Conservation (phyloP, 2,113 vertebrate genomes). For the Progne subis region DNA sequence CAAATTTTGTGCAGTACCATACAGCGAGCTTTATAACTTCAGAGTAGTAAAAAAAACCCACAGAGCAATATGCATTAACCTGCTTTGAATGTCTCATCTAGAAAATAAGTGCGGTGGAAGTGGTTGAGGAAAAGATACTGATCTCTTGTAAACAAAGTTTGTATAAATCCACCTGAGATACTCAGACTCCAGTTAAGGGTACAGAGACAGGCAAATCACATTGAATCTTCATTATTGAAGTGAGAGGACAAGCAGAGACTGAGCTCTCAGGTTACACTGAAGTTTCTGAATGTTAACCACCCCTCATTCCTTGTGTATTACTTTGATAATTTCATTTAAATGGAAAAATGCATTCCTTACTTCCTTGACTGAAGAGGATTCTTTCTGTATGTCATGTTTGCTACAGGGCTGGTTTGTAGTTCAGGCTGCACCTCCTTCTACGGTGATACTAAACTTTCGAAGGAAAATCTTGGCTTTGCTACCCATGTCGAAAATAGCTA, state of each 20-base stretch:
- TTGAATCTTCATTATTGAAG: background rate
- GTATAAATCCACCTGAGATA: slow-evolving; percentile 34
- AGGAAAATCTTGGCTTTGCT: background rate
- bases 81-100: slow-evolving; percentile 10
- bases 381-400: background rate
- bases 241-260: slow-evolving; percentile 29
- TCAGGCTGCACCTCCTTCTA: background rate
- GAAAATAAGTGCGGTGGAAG: slow-evolving; percentile 11
- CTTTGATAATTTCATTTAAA: slow-evolving; percentile 23
- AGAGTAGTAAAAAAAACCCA: background rate
- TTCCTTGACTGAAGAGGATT: background rate
- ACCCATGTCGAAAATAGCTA: background rate
- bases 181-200: slow-evolving; percentile 14
- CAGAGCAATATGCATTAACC: background rate
- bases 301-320: background rate
- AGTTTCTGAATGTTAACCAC: slow-evolving; percentile 8
- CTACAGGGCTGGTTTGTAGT: background rate
- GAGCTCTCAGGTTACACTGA: background rate
- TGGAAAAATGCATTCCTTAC: background rate
- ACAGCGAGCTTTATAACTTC: background rate
- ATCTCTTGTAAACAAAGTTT: slow-evolving; percentile 42
- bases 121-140: background rate
- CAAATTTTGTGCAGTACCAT: background rate
- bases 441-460: background rate
- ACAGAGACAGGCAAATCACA: slow-evolving; percentile 49